phyloP scores from a whole-genome alignment of 2,888 invertebrate species.

The Melinaea menophilus region DNA sequence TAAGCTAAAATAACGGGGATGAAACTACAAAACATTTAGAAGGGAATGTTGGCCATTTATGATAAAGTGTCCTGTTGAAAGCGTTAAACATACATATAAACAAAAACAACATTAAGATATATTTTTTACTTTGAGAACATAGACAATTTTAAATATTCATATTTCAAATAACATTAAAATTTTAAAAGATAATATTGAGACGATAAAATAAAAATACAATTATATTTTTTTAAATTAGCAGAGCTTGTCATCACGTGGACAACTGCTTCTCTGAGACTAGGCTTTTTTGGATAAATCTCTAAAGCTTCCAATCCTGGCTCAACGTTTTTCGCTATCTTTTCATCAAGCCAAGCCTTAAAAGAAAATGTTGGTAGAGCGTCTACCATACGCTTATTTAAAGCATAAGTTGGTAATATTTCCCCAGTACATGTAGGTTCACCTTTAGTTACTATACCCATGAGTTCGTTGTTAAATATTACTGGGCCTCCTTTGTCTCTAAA shows the following conservation, averaged over 20 bases:
- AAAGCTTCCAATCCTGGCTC: slow-evolving; percentile 43
- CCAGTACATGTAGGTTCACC: slow-evolving; percentile 57
- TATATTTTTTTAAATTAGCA: slow-evolving; percentile 14
- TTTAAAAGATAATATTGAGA: slow-evolving; percentile 1
- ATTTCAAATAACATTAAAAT: neutral
- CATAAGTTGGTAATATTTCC: slow-evolving; percentile 55
- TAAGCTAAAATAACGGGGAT: no score
- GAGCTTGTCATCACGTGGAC: slow-evolving; percentile 39
- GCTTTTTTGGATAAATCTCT: slow-evolving; percentile 48
- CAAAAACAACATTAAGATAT: neutral
- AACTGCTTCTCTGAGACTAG: slow-evolving; percentile 34
- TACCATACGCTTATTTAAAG: slow-evolving; percentile 56
- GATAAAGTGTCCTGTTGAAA: no score
- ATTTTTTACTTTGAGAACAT: neutral
- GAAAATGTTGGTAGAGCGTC: slow-evolving; percentile 55
- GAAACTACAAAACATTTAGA: no score
- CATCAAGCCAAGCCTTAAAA: slow-evolving; percentile 64
- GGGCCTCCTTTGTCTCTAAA: slow-evolving; percentile 67
- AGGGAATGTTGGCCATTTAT: no score
- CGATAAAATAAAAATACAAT: slow-evolving; percentile 11
- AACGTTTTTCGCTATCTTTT: slow-evolving; percentile 57
- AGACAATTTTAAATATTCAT: neutral
- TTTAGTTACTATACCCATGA: slow-evolving; percentile 55
- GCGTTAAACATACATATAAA: neutral
- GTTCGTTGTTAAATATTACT: slow-evolving; percentile 54